Evolutionary conservation across 1,140 invertebrate genomes (phyloP).

Genomic region (Ctenoplectra terminalis): DNA sequence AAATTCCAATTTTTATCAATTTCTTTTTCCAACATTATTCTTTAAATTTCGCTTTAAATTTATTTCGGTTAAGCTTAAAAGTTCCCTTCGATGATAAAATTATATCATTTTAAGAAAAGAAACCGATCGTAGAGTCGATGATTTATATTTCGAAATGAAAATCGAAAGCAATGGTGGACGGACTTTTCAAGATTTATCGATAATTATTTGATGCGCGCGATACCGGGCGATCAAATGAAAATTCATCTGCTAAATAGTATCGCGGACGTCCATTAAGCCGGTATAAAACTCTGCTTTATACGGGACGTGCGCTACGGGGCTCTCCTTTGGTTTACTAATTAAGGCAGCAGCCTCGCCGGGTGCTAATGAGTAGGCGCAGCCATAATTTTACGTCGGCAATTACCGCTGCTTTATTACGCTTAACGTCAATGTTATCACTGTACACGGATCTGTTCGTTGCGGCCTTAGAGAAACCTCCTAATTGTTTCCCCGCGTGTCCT

Average conservation of each 20-base stretch:
- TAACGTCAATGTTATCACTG: conserved; percentile 68
- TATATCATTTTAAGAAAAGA: no score
- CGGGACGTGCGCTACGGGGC: conserved; percentile 60
- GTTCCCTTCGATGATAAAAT: no score
- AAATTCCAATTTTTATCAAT: neutral
- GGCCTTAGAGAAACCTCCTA: conserved; percentile 42
- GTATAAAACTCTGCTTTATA: conserved; percentile 52
- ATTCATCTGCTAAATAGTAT: conserved; percentile 62
- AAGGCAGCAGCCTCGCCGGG: conserved; percentile 63
- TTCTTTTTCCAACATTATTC: no score
- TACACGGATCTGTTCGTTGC: conserved; percentile 49
- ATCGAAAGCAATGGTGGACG: neutral
- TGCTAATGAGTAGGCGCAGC: conserved; percentile 72
- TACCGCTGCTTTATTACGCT: conserved; percentile 73
- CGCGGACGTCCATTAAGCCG: conserved; percentile 56
- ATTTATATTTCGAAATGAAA: no score
- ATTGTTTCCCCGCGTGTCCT: conserved; percentile 31
- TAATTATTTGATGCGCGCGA: neutral
- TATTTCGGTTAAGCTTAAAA: no score
- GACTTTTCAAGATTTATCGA: neutral
- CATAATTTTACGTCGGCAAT: conserved; percentile 73
- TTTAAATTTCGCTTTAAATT: no score
- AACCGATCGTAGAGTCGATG: no score
- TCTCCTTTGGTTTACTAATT: conserved; percentile 68
- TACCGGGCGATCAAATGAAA: conserved; percentile 49